Evolutionary conservation across 2,888 invertebrate species (phyloP).

Genomic region (Ellobium chinense): DNA sequence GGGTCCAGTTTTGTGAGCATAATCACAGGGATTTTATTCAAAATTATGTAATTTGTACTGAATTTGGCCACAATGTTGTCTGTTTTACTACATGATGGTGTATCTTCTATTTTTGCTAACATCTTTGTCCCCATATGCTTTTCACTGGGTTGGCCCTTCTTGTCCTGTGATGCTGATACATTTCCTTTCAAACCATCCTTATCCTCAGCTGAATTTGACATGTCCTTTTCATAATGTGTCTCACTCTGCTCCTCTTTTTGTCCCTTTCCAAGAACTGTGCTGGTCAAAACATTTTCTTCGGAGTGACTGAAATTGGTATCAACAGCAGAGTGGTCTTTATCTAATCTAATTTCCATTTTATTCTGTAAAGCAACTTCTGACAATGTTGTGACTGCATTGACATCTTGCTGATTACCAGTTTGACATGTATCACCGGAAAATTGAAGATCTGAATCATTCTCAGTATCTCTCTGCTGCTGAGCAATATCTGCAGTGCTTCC

Average conservation of each 20-base stretch:
- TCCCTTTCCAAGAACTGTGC: too few species aligned
- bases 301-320: too few species aligned
- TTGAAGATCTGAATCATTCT: too few species aligned
- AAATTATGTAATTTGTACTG: neutral
- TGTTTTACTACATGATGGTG: slow-evolving; percentile 24
- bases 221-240: too few species aligned
- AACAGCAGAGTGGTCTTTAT: neutral
- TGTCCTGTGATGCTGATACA: neutral
- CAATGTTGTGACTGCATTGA: neutral
- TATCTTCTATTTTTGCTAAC: slow-evolving; percentile 2
- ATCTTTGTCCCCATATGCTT: neutral
- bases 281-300: too few species aligned
- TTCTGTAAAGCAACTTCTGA: neutral
- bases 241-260: too few species aligned
- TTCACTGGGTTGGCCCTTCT: neutral
- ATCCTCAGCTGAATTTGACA: neutral
- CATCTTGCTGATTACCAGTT: too few species aligned
- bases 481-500: neutral
- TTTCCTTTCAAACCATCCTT: neutral
- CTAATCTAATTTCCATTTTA: neutral
- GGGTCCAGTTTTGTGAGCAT: slow-evolving; percentile 19
- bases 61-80: neutral
- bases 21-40: slow-evolving; percentile 19
- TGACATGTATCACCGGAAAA: too few species aligned
- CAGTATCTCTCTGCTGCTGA: neutral